phyloP scores from a whole-genome alignment of 2,113 vertebrate species.

The Oryzias curvinotus region DNA sequence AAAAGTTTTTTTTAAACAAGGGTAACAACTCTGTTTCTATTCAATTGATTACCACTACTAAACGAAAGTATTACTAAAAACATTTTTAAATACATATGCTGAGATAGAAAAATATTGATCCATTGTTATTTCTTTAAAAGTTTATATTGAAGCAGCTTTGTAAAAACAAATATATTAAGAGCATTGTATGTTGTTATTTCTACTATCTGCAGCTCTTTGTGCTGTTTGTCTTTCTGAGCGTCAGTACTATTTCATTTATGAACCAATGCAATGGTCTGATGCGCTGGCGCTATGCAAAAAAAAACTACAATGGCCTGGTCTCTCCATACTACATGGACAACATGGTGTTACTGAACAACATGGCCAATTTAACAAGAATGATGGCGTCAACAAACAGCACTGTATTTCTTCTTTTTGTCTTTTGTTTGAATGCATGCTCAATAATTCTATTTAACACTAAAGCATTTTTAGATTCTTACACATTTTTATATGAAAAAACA shows the following conservation, averaged over 20 bases:
- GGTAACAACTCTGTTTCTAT: no score
- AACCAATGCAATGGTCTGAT: not conserved
- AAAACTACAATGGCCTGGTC: not conserved
- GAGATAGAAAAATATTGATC: no score
- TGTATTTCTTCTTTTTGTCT: not conserved
- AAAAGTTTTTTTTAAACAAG: no score
- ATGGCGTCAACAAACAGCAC: rapidly evolving
- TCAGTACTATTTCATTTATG: not conserved
- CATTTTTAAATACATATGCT: no score
- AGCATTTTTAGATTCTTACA: no score
- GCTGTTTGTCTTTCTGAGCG: not conserved
- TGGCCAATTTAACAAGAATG: not conserved
- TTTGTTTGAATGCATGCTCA: no score
- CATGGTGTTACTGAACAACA: not conserved
- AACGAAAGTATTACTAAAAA: no score
- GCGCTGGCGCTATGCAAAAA: constrained; percentile 12
- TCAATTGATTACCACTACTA: no score
- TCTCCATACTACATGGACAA: not conserved
- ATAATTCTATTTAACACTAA: not conserved
- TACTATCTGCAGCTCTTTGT: not conserved
- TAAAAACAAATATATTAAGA: not conserved
- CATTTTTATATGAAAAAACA: no score
- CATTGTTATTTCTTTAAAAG: not conserved
- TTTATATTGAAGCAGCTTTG: not conserved
- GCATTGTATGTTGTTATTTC: not conserved